Evolutionary conservation across 2,888 invertebrate genomes (phyloP).

Genomic region (Volucella bombylans): DNA sequence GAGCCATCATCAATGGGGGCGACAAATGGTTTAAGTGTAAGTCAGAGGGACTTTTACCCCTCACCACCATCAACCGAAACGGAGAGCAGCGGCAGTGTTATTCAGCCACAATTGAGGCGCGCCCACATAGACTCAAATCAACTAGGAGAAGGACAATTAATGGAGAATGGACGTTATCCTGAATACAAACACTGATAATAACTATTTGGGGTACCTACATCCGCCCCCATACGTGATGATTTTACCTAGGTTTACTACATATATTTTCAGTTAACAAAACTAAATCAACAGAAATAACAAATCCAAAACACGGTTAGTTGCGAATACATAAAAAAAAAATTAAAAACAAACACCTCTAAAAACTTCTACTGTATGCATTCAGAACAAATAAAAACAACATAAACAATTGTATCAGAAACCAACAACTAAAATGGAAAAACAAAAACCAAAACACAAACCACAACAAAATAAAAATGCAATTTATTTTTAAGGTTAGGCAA

Average conservation of each 20-base stretch:
- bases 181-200: slow-evolving; percentile 90
- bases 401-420: slow-evolving; percentile 13
- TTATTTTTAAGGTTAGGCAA: slow-evolving; percentile 68
- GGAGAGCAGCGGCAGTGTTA: slow-evolving; percentile 84
- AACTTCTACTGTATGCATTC: slow-evolving; percentile 33
- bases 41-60: slow-evolving; percentile 83
- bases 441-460: no score
- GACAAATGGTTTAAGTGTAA: slow-evolving; percentile 83
- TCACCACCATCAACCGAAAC: slow-evolving; percentile 83
- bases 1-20: slow-evolving; percentile 78
- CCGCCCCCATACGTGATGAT: slow-evolving; percentile 74
- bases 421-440: slow-evolving; percentile 16
- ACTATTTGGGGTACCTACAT: slow-evolving; percentile 74
- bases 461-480: slow-evolving; percentile 54
- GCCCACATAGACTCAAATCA: slow-evolving; percentile 76
- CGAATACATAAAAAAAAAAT: slow-evolving; percentile 33
- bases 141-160: slow-evolving; percentile 83
- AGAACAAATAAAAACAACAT: slow-evolving; percentile 21
- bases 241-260: slow-evolving; percentile 76
- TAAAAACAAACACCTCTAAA: slow-evolving; percentile 57
- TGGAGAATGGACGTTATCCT: slow-evolving; percentile 87
- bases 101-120: slow-evolving; percentile 79
- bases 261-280: slow-evolving; percentile 23
- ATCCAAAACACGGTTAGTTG: slow-evolving; percentile 53
- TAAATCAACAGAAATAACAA: slow-evolving; percentile 21